Base-by-base conservation (phyloP, 2,113 vertebrate species). In the Protomyctophum bolini region DNA sequence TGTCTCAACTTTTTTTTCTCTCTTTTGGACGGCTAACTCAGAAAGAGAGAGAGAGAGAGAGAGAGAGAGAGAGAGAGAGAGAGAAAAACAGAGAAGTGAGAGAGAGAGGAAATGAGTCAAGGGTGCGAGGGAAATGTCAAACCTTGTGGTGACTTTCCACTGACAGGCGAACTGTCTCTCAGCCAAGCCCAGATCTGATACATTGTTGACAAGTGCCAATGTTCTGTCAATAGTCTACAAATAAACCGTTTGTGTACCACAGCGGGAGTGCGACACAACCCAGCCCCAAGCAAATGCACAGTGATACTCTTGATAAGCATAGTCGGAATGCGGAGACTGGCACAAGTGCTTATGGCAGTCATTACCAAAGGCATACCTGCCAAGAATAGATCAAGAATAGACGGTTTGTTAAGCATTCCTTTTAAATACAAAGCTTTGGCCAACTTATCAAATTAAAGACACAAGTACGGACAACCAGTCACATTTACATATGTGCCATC, bases 221-320 rank as follows among this genome's bases (percentile, higher is more conserved):
- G 63, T 82, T 76, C 79, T 81, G 83, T 86, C 88, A 81, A 84
- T 84, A 87, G 84, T 76, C 83, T 84, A 84, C 88, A 90, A 91
- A 91, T 90, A 89, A 89, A 90, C 82, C 61, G 77, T 88, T 91
- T 89, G 84, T 86, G 81, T 66, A 84, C 80, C 75, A 82, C 75
- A 82, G 77, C 68, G 67, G 65, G 80, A 71, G 81, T 41, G 33
- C 33, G 33, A 41, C 10, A 12, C 66, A 76, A 55, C 59, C 7
- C 68, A 8, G 63, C 51, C 67, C 57, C 60, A 14, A 29, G 76
- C 74, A 76, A 66, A 72, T n/a, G 75, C 68, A 79, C 82, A 81
- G 56, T 77, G 82, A 90, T 86, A 88, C 86, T 83, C 66, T 83
- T 79, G 82, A 87, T 83, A 88, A 84, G 81, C 80, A 73, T 76